Evolutionary conservation across 2,113 vertebrate species (phyloP).

Genomic region (Microtus richardsoni): DNA sequence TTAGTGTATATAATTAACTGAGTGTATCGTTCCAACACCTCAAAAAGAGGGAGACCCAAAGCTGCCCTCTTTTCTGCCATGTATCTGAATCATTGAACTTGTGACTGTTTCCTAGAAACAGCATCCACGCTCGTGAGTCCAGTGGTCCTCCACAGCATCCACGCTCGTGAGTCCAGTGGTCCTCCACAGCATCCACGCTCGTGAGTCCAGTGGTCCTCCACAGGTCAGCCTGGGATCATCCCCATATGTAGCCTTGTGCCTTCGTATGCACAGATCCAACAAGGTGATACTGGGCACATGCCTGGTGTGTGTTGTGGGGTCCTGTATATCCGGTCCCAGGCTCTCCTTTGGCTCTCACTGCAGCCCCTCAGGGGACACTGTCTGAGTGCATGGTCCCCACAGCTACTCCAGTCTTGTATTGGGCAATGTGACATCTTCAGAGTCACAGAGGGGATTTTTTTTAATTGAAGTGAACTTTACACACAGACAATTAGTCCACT

Average conservation of each 20-base stretch:
- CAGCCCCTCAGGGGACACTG: background rate
- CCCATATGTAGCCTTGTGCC: background rate
- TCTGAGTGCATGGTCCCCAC: background rate
- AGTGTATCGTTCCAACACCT: background rate
- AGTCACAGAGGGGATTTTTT: background rate
- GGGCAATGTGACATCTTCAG: rapidly evolving
- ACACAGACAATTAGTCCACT: background rate
- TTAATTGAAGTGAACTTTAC: background rate
- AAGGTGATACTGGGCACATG: background rate
- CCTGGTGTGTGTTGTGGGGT: background rate
- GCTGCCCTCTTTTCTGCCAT: background rate
- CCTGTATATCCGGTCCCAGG: too few species aligned
- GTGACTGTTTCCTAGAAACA: background rate
- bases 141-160: too few species aligned
- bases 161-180: too few species aligned
- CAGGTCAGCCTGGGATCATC: background rate
- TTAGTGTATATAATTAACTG: background rate
- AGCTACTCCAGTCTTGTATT: background rate
- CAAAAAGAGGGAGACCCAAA: background rate
- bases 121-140: too few species aligned
- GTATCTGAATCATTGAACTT: background rate
- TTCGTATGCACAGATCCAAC: background rate
- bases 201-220: too few species aligned
- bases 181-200: background rate
- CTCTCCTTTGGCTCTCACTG: background rate